phyloP scores from a whole-genome alignment of 2,888 invertebrate species.

The Drosophila aldrichi region DNA sequence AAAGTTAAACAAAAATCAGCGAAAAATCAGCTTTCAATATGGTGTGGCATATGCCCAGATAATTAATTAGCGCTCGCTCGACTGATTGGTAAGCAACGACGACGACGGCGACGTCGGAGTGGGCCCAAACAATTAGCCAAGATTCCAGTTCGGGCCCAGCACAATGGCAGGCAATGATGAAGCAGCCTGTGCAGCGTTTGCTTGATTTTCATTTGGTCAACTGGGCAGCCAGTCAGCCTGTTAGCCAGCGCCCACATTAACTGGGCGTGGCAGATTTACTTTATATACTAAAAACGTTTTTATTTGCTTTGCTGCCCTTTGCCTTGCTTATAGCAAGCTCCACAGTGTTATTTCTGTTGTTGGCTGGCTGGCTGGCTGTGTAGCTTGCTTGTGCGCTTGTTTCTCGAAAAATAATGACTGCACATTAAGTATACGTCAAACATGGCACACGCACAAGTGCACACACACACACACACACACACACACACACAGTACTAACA shows the following conservation, averaged over 20 bases:
- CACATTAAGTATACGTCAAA: conserved; percentile 76
- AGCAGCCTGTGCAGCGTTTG: conserved; percentile 36
- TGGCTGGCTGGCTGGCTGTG: conserved; percentile 14
- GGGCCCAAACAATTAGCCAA: conserved; percentile 63
- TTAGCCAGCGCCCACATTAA: conserved; percentile 18
- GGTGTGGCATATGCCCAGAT: conserved; percentile 61
- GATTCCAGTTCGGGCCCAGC: conserved; percentile 34
- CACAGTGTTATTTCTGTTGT: conserved; percentile 36
- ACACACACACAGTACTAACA: conserved; percentile 27
- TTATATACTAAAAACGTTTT: conserved; percentile 54
- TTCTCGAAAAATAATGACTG: conserved; percentile 79
- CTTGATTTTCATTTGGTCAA: conserved; percentile 52
- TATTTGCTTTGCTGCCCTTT: conserved; percentile 61
- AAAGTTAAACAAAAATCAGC: conserved; percentile 71
- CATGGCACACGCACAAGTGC: conserved; percentile 41
- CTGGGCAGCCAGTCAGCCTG: conserved; percentile 18
- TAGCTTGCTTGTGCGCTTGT: conserved; percentile 67
- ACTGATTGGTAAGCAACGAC: conserved; percentile 56
- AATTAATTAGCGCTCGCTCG: conserved; percentile 68
- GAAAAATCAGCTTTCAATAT: conserved; percentile 64
- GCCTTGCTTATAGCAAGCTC: conserved; percentile 38
- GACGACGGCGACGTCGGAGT: conserved; percentile 15
- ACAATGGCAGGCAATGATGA: conserved; percentile 48
- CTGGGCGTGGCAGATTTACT: conserved; percentile 43
- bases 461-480: conserved; percentile 29